A percentile compares a stretch with the other conserved stretches of the same genome.
phyloP scores from a whole-genome alignment of 2,113 vertebrate species.

The Lepus americanus region DNA sequence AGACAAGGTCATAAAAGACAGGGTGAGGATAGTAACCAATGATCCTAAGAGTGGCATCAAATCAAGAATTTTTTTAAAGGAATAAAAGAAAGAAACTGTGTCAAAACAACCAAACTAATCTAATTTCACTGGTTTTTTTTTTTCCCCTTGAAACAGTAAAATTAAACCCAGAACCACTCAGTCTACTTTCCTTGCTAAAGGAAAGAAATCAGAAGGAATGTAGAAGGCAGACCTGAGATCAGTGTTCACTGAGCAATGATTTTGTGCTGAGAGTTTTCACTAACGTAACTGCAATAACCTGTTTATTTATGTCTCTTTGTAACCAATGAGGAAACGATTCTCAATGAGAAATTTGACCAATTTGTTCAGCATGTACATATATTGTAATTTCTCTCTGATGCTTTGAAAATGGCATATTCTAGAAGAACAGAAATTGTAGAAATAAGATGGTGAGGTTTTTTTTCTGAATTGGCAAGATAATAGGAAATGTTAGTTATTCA shows the following conservation, averaged over 20 bases:
- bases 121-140: not conserved
- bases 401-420: not conserved
- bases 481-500: not conserved
- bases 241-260: not conserved
- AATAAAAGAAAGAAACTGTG: not conserved
- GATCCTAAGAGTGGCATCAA: not conserved
- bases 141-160: not conserved
- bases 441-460: not conserved
- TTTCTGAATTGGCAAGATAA: conserved; percentile 37
- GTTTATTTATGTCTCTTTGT: not conserved
- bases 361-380: not conserved
- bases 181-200: not conserved
- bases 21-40: too few species aligned
- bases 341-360: not conserved
- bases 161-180: not conserved
- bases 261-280: not conserved
- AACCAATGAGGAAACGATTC: not conserved
- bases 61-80: not conserved
- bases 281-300: not conserved
- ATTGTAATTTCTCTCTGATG: conserved; percentile 21
- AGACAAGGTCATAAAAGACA: too few species aligned
- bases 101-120: not conserved
- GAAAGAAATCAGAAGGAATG: not conserved
- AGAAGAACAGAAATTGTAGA: not conserved
- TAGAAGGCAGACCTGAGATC: not conserved